These are phyloP conservation scores for Triplophysa siluroides DNA, from an alignment of 2,113 vertebrate genomes.

Conservation along the genomic window DNA sequence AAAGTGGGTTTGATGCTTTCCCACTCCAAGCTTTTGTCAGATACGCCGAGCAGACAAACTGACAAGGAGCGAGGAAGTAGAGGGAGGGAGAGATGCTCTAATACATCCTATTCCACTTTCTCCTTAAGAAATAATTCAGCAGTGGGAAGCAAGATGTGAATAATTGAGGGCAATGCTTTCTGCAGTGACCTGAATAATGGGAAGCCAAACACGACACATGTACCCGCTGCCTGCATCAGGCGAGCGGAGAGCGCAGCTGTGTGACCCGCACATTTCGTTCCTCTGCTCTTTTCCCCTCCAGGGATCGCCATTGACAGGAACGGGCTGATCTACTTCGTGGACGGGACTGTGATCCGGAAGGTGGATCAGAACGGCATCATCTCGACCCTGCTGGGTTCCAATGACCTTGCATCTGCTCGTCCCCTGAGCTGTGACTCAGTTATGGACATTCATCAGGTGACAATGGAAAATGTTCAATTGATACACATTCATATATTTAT, in stretches of 20 bases:
- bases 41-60: not conserved
- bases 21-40: constrained; percentile 21
- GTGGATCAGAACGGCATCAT: constrained; percentile 96
- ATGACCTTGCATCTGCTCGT: constrained; percentile 92
- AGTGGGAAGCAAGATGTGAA: constrained; percentile 73
- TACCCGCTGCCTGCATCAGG: constrained; percentile 69
- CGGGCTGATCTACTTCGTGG: constrained; percentile 96
- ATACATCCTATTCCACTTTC: constrained; percentile 74
- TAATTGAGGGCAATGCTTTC: constrained; percentile 76
- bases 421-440: constrained; percentile 93
- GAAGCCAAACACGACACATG: constrained; percentile 77
- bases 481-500: too few species aligned
- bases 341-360: constrained; percentile 96
- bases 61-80: constrained; percentile 29
- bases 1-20: constrained; percentile 67
- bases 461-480: not conserved
- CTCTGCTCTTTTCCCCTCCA: constrained; percentile 65
- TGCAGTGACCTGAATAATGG: constrained; percentile 81
- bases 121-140: constrained; percentile 75
- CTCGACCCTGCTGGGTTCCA: constrained; percentile 94
- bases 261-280: constrained; percentile 46
- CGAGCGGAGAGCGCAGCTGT: constrained; percentile 57
- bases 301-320: constrained; percentile 94
- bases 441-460: constrained; percentile 98
- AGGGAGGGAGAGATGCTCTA: constrained; percentile 43